Base-by-base conservation (phyloP, 2,888 invertebrate species). In the Andricus curvator region DNA sequence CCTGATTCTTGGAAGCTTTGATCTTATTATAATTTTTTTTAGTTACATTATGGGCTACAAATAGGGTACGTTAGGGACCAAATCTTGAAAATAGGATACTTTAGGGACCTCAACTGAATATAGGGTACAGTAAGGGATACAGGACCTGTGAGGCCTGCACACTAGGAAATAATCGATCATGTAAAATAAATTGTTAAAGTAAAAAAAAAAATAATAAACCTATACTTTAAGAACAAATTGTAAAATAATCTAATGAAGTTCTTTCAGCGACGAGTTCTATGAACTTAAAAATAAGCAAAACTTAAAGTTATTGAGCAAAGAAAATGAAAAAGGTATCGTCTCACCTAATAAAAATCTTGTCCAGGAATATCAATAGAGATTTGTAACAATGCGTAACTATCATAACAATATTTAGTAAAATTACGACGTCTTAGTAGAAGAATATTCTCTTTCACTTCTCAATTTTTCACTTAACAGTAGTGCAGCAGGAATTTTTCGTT, bases 401-500 rank as follows among this genome's bases (percentile, higher is more conserved):
- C 65, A 80, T 86, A 88, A 89, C 82, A 84, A 87, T 86, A 87
- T 82, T 83, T 81, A 83, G 84, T 87, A 89, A 88, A 90, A 88
- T 88, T 89, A 91, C 90, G 90, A 90, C 89, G 90, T 90, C 37
- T 60, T 33, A 74, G 89, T 91, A 89, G 89, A 91, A 91, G 90
- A 91, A 91, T 91, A 91, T 89, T 83, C 81, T 85, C 82, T 85
- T 82, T 88, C 79, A 84, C 79, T 81, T 85, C 81, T 80, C 79
- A 74, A 79, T 29, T 78, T 74, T 74, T 74, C 48, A 70, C 48
- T 29, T 60, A 74, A 74, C n/a, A 17, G 22, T 74, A 74, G 74
- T 37, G 51, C 33, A 74, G 37, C 13, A 74, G 37, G 13, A 74
- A 74, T 56, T 33, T 74, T 74, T 74, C 74, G 37, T 56, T 74